A percentile compares a stretch with the other conserved stretches of the same genome.
Conservation (phyloP, 2,797 vertebrate species). For the Ctenopoma multispine region DNA sequence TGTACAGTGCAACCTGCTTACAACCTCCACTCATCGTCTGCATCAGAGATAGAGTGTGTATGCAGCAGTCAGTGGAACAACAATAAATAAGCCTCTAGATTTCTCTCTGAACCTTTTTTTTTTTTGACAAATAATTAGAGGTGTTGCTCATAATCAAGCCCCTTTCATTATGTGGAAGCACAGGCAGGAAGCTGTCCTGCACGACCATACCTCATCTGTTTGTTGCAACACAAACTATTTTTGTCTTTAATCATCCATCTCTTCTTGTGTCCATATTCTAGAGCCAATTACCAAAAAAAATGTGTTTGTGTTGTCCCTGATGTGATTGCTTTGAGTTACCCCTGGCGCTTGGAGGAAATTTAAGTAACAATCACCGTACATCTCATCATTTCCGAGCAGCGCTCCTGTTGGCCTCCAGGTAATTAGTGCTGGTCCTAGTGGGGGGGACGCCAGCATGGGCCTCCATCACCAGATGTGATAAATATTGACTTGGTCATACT, state of each 20-base stretch:
- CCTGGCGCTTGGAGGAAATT: slow-evolving; percentile 66
- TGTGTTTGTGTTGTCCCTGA: slow-evolving; percentile 48
- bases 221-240: slow-evolving; percentile 4
- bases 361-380: slow-evolving; percentile 57
- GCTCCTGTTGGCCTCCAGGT: slow-evolving; percentile 76
- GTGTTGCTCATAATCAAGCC: slow-evolving; percentile 27
- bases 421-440: slow-evolving; percentile 75
- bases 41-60: neutral
- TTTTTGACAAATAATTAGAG: slow-evolving; percentile 28
- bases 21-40: neutral
- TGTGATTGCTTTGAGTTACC: slow-evolving; percentile 65
- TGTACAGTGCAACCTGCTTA: neutral
- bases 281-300: slow-evolving; percentile 53
- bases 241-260: slow-evolving; percentile 56
- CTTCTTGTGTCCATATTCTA: slow-evolving; percentile 46
- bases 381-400: slow-evolving; percentile 64
- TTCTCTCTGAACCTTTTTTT: slow-evolving; percentile 3
- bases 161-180: slow-evolving; percentile 10
- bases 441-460: slow-evolving; percentile 64
- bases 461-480: slow-evolving; percentile 73
- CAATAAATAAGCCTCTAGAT: neutral
- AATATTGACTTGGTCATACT: slow-evolving; percentile 81
- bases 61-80: neutral
- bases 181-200: slow-evolving; percentile 10
- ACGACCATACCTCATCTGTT: neutral